Conservation (phyloP, 2,797 vertebrate genomes). For the Chaunax sp. region DNA sequence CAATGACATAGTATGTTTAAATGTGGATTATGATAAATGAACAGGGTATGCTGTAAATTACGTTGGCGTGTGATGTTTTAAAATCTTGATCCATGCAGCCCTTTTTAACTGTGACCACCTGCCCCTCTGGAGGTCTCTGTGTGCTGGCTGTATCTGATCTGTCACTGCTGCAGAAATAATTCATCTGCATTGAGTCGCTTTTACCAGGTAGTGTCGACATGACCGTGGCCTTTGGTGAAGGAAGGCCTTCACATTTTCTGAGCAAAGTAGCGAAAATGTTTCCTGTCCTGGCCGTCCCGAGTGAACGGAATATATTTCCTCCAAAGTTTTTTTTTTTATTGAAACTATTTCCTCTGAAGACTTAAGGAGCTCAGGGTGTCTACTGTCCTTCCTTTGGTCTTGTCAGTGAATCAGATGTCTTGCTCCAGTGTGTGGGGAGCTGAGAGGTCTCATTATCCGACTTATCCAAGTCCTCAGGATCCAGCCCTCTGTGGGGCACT, state of each 20-base stretch:
- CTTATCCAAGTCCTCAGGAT: constrained; percentile 58
- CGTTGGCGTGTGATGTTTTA: too few relatives aligned
- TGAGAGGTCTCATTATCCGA: constrained; percentile 73
- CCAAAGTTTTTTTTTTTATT: constrained; percentile 52
- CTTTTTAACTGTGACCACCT: too few relatives aligned
- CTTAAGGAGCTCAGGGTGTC: constrained; percentile 50
- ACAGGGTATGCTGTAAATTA: too few relatives aligned
- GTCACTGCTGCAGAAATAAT: not conserved
- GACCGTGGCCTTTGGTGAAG: not conserved
- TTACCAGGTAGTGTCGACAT: not conserved
- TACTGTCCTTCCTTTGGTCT: constrained; percentile 61
- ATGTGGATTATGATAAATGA: too few relatives aligned
- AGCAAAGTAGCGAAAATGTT: not conserved
- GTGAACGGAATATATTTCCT: constrained; percentile 28
- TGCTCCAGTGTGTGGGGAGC: constrained; percentile 46
- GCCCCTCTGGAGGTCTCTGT: too few relatives aligned
- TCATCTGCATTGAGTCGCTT: not conserved
- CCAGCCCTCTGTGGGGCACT: constrained; percentile 61
- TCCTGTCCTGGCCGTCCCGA: constrained; percentile 8
- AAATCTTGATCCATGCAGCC: too few relatives aligned
- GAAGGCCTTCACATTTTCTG: not conserved
- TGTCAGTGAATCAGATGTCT: constrained; percentile 58
- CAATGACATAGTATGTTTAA: too few relatives aligned
- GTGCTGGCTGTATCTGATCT: not conserved
- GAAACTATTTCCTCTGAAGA: constrained; percentile 49